Conservation (phyloP, 1,140 invertebrate genomes). For the Lordiphosa mommai region DNA sequence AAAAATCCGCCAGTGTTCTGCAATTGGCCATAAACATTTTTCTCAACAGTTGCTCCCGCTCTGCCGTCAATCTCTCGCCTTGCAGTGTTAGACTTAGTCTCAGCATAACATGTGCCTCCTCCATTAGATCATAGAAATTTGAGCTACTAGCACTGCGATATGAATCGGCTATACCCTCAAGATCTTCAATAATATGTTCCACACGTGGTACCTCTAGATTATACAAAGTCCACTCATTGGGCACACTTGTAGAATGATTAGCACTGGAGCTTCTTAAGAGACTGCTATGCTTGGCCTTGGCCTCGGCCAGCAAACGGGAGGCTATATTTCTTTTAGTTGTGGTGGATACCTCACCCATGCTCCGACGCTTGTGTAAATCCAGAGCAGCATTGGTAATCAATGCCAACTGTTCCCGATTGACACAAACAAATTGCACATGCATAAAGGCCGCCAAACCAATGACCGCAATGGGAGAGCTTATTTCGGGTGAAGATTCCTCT, state of each 20-base stretch:
- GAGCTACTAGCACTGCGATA: constrained; percentile 82
- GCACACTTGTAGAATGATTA: constrained; percentile 31
- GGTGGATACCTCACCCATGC: constrained; percentile 40
- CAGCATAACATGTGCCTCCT: constrained; percentile 75
- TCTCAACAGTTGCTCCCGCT: constrained; percentile 54
- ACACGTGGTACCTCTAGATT: constrained; percentile 83
- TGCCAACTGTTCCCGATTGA: constrained; percentile 83
- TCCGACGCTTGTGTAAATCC: constrained; percentile 61
- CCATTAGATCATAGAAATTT: constrained; percentile 77
- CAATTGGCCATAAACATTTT: constrained; percentile 66
- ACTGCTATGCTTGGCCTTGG: constrained; percentile 71
- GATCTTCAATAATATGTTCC: constrained; percentile 84
- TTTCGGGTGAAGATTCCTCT: constrained; percentile 82
- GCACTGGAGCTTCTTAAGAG: constrained; percentile 58
- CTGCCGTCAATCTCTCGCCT: constrained; percentile 45
- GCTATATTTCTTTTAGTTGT: constrained; percentile 67
- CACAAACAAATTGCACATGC: constrained; percentile 84
- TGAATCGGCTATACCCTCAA: constrained; percentile 84
- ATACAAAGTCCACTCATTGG: constrained; percentile 85
- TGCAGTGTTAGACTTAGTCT: constrained; percentile 61
- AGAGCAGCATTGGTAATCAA: constrained; percentile 80
- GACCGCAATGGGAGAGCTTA: constrained; percentile 85
- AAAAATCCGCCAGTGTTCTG: constrained; percentile 71
- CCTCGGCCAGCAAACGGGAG: constrained; percentile 63
- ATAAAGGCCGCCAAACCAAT: constrained; percentile 87